These are phyloP conservation scores for Micrastur ruficollis DNA, from an alignment of 2,797 vertebrate genomes.

Conservation along the genomic window DNA sequence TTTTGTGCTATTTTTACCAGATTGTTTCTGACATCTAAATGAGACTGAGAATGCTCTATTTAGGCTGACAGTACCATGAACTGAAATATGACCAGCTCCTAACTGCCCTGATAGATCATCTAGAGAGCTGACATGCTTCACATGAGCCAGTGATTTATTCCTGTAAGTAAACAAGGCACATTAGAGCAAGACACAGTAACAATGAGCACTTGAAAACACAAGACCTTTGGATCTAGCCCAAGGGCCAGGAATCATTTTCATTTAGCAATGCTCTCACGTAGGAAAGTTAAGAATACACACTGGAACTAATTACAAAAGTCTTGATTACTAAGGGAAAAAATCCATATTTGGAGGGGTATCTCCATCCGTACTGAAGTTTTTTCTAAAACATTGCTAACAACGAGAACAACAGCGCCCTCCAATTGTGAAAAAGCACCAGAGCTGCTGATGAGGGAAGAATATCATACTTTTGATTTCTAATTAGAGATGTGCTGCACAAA, in stretches of 20 bases:
- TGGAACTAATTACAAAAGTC: not conserved
- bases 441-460: not conserved
- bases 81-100: conserved; percentile 15
- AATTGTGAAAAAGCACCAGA: not conserved
- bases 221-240: not conserved
- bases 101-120: not conserved
- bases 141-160: conserved; percentile 28
- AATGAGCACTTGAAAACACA: not conserved
- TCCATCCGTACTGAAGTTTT: not conserved
- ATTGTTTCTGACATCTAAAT: not conserved
- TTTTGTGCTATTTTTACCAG: not conserved
- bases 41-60: not conserved
- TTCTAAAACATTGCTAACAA: not conserved
- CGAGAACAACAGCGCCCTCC: not conserved
- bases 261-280: not conserved
- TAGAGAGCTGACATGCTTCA: not conserved
- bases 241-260: not conserved
- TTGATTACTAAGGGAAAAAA: fast-evolving
- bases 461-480: not conserved
- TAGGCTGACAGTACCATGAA: not conserved
- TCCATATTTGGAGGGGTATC: not conserved
- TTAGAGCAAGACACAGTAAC: not conserved
- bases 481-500: not conserved
- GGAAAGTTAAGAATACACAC: not conserved
- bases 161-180: not conserved